Evolutionary conservation across 1,140 invertebrate genomes (phyloP).

Genomic region (Zaprionus taronus): DNA sequence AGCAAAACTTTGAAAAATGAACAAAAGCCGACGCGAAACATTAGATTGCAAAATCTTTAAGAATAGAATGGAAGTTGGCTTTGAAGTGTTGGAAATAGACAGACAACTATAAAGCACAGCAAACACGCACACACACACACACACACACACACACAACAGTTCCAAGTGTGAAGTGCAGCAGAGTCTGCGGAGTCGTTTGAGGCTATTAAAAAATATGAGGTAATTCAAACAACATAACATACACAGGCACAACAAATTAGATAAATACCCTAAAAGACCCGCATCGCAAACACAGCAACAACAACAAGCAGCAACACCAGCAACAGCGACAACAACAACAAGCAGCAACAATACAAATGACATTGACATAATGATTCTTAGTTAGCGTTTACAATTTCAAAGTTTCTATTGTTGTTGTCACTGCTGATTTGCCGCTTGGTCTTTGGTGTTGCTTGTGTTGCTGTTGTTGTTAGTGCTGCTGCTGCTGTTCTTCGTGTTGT

Average conservation of each 20-base stretch:
- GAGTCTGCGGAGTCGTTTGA: constrained; percentile 3
- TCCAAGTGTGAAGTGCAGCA: constrained; percentile 56
- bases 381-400: constrained; percentile 61
- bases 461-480: constrained; percentile 5
- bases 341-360: constrained; percentile 49
- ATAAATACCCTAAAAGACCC: constrained; percentile 46
- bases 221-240: constrained; percentile 60
- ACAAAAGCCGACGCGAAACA: constrained; percentile 47
- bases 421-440: background rate
- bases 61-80: constrained; percentile 68
- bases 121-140: constrained; percentile 9
- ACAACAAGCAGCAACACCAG: constrained; percentile 24
- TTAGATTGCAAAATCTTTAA: constrained; percentile 65
- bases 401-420: constrained; percentile 26
- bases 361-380: constrained; percentile 82
- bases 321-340: constrained; percentile 11
- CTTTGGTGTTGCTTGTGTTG: background rate
- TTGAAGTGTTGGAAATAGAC: constrained; percentile 33
- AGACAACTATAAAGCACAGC: constrained; percentile 12
- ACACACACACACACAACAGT: constrained; percentile 24
- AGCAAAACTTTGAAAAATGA: constrained; percentile 42
- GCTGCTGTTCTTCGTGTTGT: constrained; percentile 10
- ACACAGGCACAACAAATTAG: constrained; percentile 60
- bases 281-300: constrained; percentile 46
- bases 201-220: constrained; percentile 56